phyloP scores from a whole-genome alignment of 1,140 invertebrate genomes.

The Hermetia illucens region DNA sequence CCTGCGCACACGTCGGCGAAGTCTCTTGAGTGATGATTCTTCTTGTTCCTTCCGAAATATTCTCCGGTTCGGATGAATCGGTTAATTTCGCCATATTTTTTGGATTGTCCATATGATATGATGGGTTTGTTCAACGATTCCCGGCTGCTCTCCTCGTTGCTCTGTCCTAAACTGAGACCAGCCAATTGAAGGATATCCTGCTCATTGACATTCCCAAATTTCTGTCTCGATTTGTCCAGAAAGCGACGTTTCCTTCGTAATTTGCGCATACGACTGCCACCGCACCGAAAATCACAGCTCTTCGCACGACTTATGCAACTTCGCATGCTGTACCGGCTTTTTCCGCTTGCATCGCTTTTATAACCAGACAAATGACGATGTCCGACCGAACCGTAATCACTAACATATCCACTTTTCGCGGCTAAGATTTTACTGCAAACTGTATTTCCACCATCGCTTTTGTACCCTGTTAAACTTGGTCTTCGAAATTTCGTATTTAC shows the following conservation, averaged over 20 bases:
- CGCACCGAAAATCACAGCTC: slow-evolving; percentile 26
- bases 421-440: slow-evolving; percentile 39
- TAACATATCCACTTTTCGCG: slow-evolving; percentile 40
- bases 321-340: slow-evolving; percentile 40
- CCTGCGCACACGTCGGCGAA: too few species aligned
- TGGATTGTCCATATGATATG: slow-evolving; percentile 21
- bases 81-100: slow-evolving; percentile 29
- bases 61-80: slow-evolving; percentile 25
- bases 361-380: slow-evolving; percentile 37
- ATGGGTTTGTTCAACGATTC: slow-evolving; percentile 23
- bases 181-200: slow-evolving; percentile 27
- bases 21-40: too few species aligned
- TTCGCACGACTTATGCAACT: slow-evolving; percentile 36
- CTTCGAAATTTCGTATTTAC: slow-evolving; percentile 42
- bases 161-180: slow-evolving; percentile 24
- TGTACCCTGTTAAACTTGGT: slow-evolving; percentile 36
- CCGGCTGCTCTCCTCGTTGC: slow-evolving; percentile 27
- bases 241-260: slow-evolving; percentile 22
- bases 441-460: slow-evolving; percentile 38
- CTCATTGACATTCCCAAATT: slow-evolving; percentile 13
- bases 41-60: slow-evolving; percentile 18
- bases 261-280: slow-evolving; percentile 10
- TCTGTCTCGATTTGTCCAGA: slow-evolving; percentile 11
- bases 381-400: slow-evolving; percentile 37
- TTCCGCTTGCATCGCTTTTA: slow-evolving; percentile 41